Conservation (phyloP, 2,113 vertebrate species). For the Aegotheles bennettii region DNA sequence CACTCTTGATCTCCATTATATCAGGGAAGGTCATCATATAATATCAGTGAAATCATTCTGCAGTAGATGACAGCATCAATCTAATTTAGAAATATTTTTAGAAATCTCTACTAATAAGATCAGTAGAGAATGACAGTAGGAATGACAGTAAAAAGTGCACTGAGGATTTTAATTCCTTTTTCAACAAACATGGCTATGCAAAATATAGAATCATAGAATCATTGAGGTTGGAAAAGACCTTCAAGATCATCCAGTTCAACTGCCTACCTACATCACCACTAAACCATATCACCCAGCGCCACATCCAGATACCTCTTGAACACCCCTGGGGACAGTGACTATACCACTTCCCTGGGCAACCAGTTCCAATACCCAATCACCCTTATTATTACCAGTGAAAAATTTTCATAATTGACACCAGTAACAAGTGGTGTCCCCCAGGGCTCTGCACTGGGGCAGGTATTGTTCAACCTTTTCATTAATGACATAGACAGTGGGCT, state of each 20-base stretch:
- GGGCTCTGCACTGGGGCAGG: no score
- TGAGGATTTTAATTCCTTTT: not conserved
- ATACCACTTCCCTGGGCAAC: no score
- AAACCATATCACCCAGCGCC: no score
- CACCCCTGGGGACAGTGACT: no score
- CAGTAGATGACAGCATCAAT: not conserved
- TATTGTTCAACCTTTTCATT: no score
- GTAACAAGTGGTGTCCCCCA: no score
- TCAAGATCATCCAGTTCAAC: not conserved
- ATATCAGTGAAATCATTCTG: not conserved
- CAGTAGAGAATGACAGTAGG: no score
- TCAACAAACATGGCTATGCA: not conserved
- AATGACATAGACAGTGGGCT: no score
- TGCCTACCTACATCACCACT: no score
- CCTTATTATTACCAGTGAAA: not conserved
- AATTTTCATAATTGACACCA: not conserved
- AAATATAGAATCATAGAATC: not conserved
- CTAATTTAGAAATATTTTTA: not conserved
- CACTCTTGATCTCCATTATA: not conserved
- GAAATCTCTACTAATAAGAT: no score
- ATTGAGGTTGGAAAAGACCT: not conserved
- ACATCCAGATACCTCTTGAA: no score
- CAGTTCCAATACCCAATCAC: no score
- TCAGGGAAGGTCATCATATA: not conserved
- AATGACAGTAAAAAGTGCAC: not conserved